Percentiles rank a stretch among this genome's conserved stretches.
Conservation (phyloP, 2,113 vertebrate species). For the Phylloscopus whistleri region DNA sequence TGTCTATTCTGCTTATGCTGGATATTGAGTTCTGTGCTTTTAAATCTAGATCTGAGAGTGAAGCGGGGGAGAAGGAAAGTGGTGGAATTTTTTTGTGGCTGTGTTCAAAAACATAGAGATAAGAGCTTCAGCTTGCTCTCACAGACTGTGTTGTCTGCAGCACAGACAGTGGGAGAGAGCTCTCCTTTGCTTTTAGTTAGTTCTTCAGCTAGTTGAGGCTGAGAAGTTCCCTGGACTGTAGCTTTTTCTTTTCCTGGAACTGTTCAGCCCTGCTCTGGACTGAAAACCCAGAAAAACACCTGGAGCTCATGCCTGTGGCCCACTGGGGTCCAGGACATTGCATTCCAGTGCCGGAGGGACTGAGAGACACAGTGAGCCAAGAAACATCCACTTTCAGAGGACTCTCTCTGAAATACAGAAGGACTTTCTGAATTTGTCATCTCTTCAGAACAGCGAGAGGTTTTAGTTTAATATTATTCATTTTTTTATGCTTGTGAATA, state of each 20-base stretch:
- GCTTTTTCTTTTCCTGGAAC: too few relatives aligned
- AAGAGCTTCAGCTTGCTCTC: too few relatives aligned
- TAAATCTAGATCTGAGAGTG: neutral
- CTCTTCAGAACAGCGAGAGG: neutral
- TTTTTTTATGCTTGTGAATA: neutral
- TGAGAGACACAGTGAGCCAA: neutral
- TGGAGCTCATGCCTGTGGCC: neutral
- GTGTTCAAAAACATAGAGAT: too few relatives aligned
- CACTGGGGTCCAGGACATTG: fast-evolving
- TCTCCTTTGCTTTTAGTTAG: too few relatives aligned
- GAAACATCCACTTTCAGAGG: neutral
- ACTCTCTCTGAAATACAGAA: neutral
- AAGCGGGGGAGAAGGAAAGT: neutral
- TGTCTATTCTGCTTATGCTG: too few relatives aligned
- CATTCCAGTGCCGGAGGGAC: neutral
- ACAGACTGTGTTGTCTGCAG: too few relatives aligned
- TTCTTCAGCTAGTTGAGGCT: too few relatives aligned
- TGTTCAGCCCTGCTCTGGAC: too few relatives aligned
- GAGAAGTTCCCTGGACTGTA: too few relatives aligned
- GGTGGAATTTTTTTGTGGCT: too few relatives aligned
- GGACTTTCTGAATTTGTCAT: neutral
- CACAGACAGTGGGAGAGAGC: too few relatives aligned
- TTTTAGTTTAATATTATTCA: neutral
- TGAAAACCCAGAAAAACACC: neutral
- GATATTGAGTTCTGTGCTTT: neutral